Conservation (phyloP, 1,140 invertebrate genomes). For the Drosophila rufa region DNA sequence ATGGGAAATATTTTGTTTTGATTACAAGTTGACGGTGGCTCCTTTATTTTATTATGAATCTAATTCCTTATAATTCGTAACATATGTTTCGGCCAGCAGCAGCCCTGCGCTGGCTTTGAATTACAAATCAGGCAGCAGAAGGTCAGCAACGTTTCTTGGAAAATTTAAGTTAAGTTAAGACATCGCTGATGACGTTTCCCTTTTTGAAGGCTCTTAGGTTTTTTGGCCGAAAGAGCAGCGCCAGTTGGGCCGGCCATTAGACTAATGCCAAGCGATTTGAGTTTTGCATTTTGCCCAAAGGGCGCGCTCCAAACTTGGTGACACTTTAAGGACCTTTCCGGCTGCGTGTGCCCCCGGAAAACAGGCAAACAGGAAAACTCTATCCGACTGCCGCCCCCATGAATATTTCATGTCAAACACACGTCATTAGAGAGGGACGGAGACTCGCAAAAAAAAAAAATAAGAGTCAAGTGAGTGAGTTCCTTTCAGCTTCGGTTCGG, state of each 20-base stretch:
- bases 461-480: neutral
- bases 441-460: slow-evolving; percentile 5
- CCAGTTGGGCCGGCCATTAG: slow-evolving; percentile 76
- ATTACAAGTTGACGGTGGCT: slow-evolving; percentile 75
- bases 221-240: slow-evolving; percentile 14
- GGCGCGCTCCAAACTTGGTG: slow-evolving; percentile 65
- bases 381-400: slow-evolving; percentile 61
- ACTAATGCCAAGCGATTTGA: slow-evolving; percentile 79
- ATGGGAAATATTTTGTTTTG: slow-evolving; percentile 78
- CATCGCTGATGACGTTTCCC: slow-evolving; percentile 74
- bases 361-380: slow-evolving; percentile 38
- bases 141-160: slow-evolving; percentile 20
- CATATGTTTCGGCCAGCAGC: slow-evolving; percentile 64
- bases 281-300: slow-evolving; percentile 63
- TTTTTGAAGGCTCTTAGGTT: slow-evolving; percentile 22
- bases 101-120: slow-evolving; percentile 74
- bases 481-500: slow-evolving; percentile 45
- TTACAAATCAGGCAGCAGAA: slow-evolving; percentile 73
- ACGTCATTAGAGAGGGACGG: slow-evolving; percentile 74
- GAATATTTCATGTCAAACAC: slow-evolving; percentile 83
- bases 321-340: slow-evolving; percentile 74
- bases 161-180: slow-evolving; percentile 76
- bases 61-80: slow-evolving; percentile 84
- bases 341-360: slow-evolving; percentile 19
- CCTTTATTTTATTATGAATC: slow-evolving; percentile 84